These are phyloP conservation scores for Bubo scandiacus DNA, from an alignment of 2,113 vertebrate genomes.

Conservation along the genomic window DNA sequence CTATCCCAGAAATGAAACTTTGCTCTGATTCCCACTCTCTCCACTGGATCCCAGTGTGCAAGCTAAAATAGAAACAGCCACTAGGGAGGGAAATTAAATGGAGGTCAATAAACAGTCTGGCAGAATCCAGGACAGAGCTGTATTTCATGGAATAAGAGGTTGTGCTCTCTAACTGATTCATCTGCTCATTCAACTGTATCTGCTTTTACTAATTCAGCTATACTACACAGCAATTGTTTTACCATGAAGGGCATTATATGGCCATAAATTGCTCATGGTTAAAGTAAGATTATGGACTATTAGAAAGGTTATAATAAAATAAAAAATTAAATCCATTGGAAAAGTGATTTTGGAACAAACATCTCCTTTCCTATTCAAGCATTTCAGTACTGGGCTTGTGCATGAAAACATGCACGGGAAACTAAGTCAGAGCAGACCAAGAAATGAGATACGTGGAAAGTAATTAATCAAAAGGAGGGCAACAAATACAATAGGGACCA, in stretches of 20 bases:
- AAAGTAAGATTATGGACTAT: neutral
- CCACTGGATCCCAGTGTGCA: neutral
- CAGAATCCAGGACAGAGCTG: neutral
- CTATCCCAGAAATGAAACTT: neutral
- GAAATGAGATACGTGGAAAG: neutral
- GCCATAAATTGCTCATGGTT: neutral
- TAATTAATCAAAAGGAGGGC: neutral
- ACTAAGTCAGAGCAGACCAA: neutral
- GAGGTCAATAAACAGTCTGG: neutral
- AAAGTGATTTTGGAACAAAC: neutral
- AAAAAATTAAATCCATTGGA: neutral
- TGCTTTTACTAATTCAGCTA: conserved; percentile 2
- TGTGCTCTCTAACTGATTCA: neutral
- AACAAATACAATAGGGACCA: neutral
- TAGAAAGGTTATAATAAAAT: neutral
- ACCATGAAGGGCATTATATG: neutral
- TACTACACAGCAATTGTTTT: neutral
- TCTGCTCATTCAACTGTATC: neutral
- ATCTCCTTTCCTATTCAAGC: neutral
- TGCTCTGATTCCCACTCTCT: conserved; percentile 4
- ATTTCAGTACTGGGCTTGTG: neutral
- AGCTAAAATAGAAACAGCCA: neutral
- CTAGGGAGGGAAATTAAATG: neutral
- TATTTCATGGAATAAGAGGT: neutral
- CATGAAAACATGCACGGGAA: neutral